Conservation (phyloP, 2,797 vertebrate species). For the Limnodromus scolopaceus region DNA sequence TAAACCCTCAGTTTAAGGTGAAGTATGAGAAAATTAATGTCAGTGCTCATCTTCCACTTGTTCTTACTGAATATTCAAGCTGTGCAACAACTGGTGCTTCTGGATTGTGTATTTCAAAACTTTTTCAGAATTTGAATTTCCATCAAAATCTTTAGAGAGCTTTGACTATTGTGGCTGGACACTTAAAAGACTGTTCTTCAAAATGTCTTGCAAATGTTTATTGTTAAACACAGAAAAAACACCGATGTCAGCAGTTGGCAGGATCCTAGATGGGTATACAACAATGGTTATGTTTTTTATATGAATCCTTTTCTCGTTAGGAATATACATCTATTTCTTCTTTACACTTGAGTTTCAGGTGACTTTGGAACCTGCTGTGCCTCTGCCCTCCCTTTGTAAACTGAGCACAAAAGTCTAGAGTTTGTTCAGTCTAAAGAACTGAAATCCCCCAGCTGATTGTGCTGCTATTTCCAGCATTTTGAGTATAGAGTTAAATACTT, state of each 20-base stretch:
- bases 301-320: neutral
- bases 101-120: neutral
- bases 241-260: neutral
- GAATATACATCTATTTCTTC: neutral
- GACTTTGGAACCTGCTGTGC: neutral
- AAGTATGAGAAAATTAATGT: neutral
- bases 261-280: neutral
- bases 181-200: neutral
- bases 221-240: neutral
- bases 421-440: neutral
- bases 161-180: neutral
- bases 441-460: neutral
- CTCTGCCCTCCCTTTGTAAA: neutral
- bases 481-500: neutral
- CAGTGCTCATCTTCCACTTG: neutral
- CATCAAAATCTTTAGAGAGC: neutral
- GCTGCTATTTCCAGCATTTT: neutral
- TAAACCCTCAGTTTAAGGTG: neutral
- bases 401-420: neutral
- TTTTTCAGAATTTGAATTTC: neutral
- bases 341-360: neutral
- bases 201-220: neutral
- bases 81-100: neutral
- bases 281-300: neutral
- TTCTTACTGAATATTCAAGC: neutral